Evolutionary conservation across 2,113 vertebrate species (phyloP), one percentile per base, ranked within the genome.

Genomic region (Cromileptes altivelis): DNA sequence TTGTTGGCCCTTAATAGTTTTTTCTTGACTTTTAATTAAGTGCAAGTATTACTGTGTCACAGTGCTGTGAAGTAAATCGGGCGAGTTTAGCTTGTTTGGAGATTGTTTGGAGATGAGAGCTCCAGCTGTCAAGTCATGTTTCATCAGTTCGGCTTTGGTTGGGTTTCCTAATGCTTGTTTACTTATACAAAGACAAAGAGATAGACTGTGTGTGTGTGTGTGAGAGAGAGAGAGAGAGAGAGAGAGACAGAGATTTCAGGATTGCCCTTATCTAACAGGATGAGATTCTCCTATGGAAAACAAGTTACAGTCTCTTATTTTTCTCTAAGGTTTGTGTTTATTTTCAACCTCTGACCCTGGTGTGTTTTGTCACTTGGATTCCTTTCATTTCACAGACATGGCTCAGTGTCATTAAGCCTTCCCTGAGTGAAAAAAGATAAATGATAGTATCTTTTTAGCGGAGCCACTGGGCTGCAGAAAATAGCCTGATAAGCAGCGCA

Each of bases 91-190:
- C 49, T 81, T 74, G 74, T 87, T 83, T 65, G 56, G 68, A 81
- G 81, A 61, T 57, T 90, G 78, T 89, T 83, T 78, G 70, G 68
- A 86, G 75, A 86, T 12, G 63, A 85, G 56, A 80, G 85, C 75
- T 84, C 64, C 71, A 78, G 76, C 83, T 88, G 87, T 90, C 85
- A 87, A 78, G 79, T 84, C 85, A 27, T 42, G 69, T 88, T 80
- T 84, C 89, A 69, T 90, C 85, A 86, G 62, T 58, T 69, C 18
- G 33, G 57, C 70, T 79, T 82, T 86, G 77, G 86, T 83, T 83
- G 63, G 71, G 23, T 82, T 82, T 53, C 61, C 63, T 84, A 70
- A 84, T 85, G 74, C 82, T 82, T 81, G 84, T 87, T 86, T 92
- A 67, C 72, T 84, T 85, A 70, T 83, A 77, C 80, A 75, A 77